These are phyloP conservation scores for Aporophyla lueneburgensis DNA, from an alignment of 2,888 invertebrate species.

Conservation along the genomic window DNA sequence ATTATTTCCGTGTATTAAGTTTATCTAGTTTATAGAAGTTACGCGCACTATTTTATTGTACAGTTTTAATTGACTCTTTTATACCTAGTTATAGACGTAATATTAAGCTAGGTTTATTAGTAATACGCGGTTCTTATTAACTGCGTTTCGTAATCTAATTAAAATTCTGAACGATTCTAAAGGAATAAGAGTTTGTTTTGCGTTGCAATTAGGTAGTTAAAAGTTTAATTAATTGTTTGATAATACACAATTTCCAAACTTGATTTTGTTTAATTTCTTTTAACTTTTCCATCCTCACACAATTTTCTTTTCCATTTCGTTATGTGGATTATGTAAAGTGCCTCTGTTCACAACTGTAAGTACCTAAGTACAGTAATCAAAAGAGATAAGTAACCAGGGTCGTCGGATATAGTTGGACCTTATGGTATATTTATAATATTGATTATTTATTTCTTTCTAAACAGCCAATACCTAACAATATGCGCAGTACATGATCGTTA, in stretches of 20 bases:
- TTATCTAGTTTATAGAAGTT: constrained; percentile 5
- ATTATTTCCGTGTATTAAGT: constrained; percentile 50
- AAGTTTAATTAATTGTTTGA: not conserved
- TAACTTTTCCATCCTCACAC: not conserved
- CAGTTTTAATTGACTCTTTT: constrained; percentile 27
- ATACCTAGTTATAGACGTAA: not conserved
- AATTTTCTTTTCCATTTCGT: not conserved
- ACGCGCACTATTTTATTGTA: constrained; percentile 2
- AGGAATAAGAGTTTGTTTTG: constrained; percentile 10
- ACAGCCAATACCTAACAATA: not conserved
- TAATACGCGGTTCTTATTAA: not conserved
- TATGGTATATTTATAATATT: too few relatives aligned
- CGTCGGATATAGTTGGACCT: too few relatives aligned
- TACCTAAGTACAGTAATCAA: not conserved
- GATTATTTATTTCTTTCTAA: constrained; percentile 3
- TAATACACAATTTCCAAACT: not conserved
- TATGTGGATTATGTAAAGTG: not conserved
- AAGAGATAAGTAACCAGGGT: too few relatives aligned
- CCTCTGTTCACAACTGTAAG: not conserved
- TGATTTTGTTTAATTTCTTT: not conserved
- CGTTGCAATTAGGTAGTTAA: not conserved
- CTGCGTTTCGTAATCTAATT: constrained; percentile 14
- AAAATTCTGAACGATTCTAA: constrained; percentile 23
- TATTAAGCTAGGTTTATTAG: constrained; percentile 8
- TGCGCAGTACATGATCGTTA: constrained; percentile 38